Evolutionary conservation across 2,888 invertebrate genomes (phyloP), one percentile per base, ranked within the genome.

Genomic region (Melanostoma mellinum): DNA sequence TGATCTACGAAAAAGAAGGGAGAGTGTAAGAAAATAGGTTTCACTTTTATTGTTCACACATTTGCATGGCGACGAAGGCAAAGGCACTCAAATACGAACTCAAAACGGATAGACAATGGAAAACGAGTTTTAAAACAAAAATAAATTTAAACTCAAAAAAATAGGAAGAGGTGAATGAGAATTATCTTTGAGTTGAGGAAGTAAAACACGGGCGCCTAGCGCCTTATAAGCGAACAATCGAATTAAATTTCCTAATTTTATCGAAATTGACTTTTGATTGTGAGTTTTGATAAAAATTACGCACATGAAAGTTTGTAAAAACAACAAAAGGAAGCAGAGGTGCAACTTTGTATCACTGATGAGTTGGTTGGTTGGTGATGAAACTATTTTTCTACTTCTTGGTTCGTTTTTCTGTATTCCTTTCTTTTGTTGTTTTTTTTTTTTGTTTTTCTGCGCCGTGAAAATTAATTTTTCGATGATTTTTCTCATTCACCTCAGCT

Each of bases 311-410:
- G 8, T 6, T 20, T 20, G 20, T 20, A 20, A 46, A 50, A 56
- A 9, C 6, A 42, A 56, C 33, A 56, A 10, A 20, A 4, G 38
- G 36, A 74, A 58, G 36, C 42, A 75, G 56, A 35, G 42, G 53
- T 74, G 35, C 67, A 76, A 72, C 50, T 76, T 67, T 61, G 46
- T 20, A 10, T 40, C n/a, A 20, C 4, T 68, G 67, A 61, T 72
- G 72, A 77, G 48, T 50, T 63, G 61, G 35, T 46, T 20, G 20
- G 60, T 75, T 76, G 67, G 65, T 81, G 72, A 77, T 77, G 71
- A 81, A 81, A 81, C 81, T 77, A 76, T 72, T 55, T 76, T 56
- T 48, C 36, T 55, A 40, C 48, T 40, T 40, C 44, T 67, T 68
- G 20, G 48, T 46, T 42, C 44, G 48, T 33, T 60, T 80, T 48